These are phyloP conservation scores for Lycaon pictus DNA, from an alignment of 2,113 vertebrate genomes.

Conservation along the genomic window DNA sequence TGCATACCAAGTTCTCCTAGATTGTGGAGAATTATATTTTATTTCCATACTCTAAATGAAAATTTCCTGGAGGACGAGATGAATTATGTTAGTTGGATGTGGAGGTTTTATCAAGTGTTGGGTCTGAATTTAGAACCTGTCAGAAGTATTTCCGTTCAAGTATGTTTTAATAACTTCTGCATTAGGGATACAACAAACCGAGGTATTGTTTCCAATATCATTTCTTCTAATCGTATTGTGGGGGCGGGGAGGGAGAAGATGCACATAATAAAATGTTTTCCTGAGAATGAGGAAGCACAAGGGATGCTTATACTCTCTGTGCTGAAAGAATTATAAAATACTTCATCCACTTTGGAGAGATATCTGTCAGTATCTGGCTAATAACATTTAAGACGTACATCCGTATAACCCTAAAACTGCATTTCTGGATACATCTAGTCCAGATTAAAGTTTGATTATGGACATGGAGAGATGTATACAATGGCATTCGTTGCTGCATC, in stretches of 20 bases:
- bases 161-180: neutral
- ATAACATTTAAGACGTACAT: too few relatives aligned
- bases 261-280: neutral
- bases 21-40: neutral
- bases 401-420: fast-evolving
- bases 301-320: too few relatives aligned
- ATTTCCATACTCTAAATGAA: neutral
- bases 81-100: neutral
- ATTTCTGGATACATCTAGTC: neutral
- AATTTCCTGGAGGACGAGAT: neutral
- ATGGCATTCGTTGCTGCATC: fast-evolving
- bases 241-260: neutral
- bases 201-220: neutral
- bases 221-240: neutral
- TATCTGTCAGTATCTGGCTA: too few relatives aligned
- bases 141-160: neutral
- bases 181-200: neutral
- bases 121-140: neutral
- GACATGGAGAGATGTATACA: fast-evolving
- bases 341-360: neutral
- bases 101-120: neutral
- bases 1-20: fast-evolving
- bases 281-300: neutral
- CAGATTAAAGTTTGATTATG: neutral
- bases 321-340: neutral